Evolutionary conservation across 2,797 vertebrate genomes (phyloP), one percentile per base, ranked within the genome.

Genomic region (Catostomus latipinnis): DNA sequence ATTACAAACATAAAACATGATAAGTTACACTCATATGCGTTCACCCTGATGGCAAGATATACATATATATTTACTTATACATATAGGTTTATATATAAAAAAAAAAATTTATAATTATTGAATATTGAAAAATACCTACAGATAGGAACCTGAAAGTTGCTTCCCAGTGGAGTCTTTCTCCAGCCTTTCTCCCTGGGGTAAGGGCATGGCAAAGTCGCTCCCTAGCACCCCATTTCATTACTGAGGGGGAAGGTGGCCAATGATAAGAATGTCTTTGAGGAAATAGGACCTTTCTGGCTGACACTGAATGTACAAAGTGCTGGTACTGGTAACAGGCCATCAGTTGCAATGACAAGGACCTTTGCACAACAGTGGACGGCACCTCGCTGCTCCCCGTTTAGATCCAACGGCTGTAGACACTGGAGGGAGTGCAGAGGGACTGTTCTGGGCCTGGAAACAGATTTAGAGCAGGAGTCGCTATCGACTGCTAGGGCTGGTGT

Each of bases 31-130:
- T 87, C 89, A 92, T 93, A 93, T 90, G 86, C 86, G 86, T 90
- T 91, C 86, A 93, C 92, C 94, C 93, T 93, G 93, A 93, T 93
- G 92, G 92, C 91, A 93, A 93, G 91, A 92, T 92, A 91, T 92
- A 94, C 92, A 34, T 34, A 93, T 90, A 91, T 90, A 92, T 89
- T 90, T 91, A 84, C 88, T 91, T 71, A 76, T 76, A 83, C 77
- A 82, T 81, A 81, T 84, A 34, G 4, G 88, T 82, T 74, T 87
- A 89, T 87, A 34, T 34, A 50, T 58, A 80, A 52, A 34, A 34
- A 82, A 71, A 86, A 83, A 80, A 83, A 85, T 81, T 81, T 84
- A 84, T 88, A 88, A 87, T 89, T 91, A 86, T 87, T 81, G 34
- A 88, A 90, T 91, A 91, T 87, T 92, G 89, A 93, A 94, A 94